These are phyloP conservation scores for Sebastolobus alascanus DNA, from an alignment of 2,797 vertebrate species.

Conservation along the genomic window DNA sequence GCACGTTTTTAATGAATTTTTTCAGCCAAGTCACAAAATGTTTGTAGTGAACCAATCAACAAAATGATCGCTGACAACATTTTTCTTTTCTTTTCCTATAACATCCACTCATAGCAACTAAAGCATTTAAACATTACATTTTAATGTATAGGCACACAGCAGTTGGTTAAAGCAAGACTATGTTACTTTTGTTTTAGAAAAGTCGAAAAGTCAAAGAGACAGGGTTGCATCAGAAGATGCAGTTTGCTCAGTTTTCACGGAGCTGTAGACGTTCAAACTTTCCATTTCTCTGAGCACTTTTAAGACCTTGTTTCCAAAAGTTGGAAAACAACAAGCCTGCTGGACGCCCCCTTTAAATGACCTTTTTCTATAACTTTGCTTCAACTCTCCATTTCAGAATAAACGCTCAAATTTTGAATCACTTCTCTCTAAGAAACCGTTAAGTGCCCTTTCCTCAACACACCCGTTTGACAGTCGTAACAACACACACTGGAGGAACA, in stretches of 20 bases:
- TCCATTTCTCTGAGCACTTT: neutral
- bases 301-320: neutral
- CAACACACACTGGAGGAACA: neutral
- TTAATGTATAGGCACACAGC: neutral
- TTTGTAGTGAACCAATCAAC: neutral
- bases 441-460: neutral
- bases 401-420: conserved; percentile 12
- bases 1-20: no score
- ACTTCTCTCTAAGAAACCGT: neutral
- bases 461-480: conserved; percentile 10
- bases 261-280: neutral
- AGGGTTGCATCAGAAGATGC: neutral
- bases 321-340: neutral
- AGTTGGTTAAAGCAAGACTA: no score
- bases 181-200: no score
- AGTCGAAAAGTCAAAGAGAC: neutral
- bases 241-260: neutral
- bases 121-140: neutral
- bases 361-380: neutral
- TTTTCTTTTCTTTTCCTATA: neutral
- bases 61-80: neutral
- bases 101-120: neutral
- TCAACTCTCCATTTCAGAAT: neutral
- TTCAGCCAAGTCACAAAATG: neutral
- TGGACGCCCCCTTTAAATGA: neutral